Evolutionary conservation across 2,797 vertebrate species (phyloP).

Genomic region (Taenioides sp.): DNA sequence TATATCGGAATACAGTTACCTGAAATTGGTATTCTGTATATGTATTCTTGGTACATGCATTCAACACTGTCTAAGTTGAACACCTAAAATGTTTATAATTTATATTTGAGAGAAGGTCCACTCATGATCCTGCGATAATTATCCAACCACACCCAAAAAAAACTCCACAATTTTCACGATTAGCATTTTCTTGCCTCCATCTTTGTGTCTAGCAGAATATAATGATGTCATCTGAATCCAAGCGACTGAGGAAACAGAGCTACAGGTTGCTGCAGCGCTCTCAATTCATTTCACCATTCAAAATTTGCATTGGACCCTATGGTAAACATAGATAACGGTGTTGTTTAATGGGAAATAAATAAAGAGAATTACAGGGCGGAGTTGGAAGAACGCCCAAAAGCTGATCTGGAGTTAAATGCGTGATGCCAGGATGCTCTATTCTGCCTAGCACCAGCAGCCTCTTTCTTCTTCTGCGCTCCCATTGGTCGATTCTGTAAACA

Average conservation of each 20-base stretch:
- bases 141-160: not conserved
- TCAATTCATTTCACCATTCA: not conserved
- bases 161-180: not conserved
- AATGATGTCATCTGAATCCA: not conserved
- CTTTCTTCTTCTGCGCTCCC: conserved; percentile 35
- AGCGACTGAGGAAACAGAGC: not conserved
- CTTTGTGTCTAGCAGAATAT: not conserved
- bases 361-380: conserved; percentile 18
- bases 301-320: not conserved
- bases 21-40: no score
- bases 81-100: no score
- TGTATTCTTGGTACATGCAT: no score
- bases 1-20: no score
- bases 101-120: no score
- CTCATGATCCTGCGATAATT: not conserved
- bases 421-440: conserved; percentile 61
- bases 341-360: conserved; percentile 10
- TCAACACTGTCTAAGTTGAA: no score
- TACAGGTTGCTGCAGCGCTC: conserved; percentile 19
- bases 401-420: conserved; percentile 53
- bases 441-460: conserved; percentile 68
- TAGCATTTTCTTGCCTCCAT: not conserved
- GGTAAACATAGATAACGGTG: conserved; percentile 4
- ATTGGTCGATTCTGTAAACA: conserved; percentile 58
- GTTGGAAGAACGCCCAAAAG: conserved; percentile 55